Conservation (phyloP, 1,140 invertebrate species). For the Papilio polytes region DNA sequence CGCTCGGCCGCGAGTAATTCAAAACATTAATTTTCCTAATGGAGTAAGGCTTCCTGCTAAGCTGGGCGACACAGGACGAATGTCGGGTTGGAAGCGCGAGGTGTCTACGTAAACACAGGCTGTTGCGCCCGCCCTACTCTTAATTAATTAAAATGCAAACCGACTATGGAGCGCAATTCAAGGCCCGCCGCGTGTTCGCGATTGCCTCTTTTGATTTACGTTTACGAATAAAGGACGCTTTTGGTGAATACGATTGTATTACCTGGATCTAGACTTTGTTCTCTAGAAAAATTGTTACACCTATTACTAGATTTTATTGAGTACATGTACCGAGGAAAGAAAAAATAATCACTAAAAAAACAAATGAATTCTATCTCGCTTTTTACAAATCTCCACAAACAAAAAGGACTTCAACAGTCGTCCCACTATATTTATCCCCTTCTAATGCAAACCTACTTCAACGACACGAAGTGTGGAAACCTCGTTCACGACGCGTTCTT, state of each 20-base stretch:
- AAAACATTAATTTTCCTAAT: slow-evolving; percentile 84
- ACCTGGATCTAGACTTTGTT: background rate
- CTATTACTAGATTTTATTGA: no score
- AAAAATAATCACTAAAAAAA: background rate
- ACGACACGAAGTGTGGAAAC: background rate
- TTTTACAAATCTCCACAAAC: background rate
- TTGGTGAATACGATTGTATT: slow-evolving; percentile 11
- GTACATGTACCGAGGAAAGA: no score
- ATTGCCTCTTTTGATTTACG: slow-evolving; percentile 67
- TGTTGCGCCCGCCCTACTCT: slow-evolving; percentile 56
- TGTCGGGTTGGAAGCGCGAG: slow-evolving; percentile 53
- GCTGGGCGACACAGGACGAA: slow-evolving; percentile 66
- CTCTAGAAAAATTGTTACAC: no score
- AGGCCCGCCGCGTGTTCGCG: slow-evolving; percentile 49
- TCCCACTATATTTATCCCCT: slow-evolving; percentile 30
- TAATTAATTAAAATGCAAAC: slow-evolving; percentile 78
- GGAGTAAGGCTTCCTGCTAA: slow-evolving; percentile 76
- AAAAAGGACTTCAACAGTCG: background rate
- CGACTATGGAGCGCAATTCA: slow-evolving; percentile 60
- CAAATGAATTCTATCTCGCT: background rate
- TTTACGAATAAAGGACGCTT: slow-evolving; percentile 48
- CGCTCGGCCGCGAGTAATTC: slow-evolving; percentile 61
- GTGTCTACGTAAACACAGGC: slow-evolving; percentile 71
- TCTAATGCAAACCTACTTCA: slow-evolving; percentile 32
- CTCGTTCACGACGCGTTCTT: slow-evolving; percentile 15